These are phyloP conservation scores for Myiopsitta monachus DNA, from an alignment of 2,113 vertebrate species.

Conservation along the genomic window DNA sequence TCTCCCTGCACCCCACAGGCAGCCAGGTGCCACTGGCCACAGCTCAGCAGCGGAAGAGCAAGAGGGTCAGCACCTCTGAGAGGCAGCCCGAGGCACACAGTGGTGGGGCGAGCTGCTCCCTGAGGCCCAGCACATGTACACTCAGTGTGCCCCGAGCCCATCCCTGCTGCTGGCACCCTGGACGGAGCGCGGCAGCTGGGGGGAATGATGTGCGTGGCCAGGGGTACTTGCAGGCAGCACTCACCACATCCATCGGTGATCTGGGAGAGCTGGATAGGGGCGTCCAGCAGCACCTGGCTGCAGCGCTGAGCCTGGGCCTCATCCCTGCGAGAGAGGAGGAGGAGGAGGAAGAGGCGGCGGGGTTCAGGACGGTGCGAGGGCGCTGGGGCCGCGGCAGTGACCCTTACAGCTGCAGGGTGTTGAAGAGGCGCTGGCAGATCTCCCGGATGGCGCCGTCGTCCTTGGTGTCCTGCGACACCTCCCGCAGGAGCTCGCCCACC, in stretches of 20 bases:
- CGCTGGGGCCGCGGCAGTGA: background rate
- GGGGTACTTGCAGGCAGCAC: conserved; percentile 43
- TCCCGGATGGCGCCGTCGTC: conserved; percentile 89
- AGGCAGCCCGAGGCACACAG: accelerated
- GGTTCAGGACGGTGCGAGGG: background rate
- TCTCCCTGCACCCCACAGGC: accelerated
- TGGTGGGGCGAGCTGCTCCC: accelerated
- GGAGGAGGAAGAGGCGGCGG: background rate
- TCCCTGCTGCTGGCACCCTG: background rate
- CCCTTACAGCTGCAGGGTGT: conserved; percentile 89
- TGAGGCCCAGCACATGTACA: background rate
- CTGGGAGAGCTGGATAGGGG: conserved; percentile 94
- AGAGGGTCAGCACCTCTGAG: background rate
- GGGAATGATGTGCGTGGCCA: accelerated
- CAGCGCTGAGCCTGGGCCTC: conserved; percentile 70
- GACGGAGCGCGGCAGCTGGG: accelerated
- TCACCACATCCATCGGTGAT: conserved; percentile 85
- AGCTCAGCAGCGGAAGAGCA: background rate
- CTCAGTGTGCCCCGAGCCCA: background rate
- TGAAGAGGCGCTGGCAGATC: conserved; percentile 94
- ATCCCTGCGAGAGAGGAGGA: conserved; percentile 38
- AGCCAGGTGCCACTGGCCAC: background rate
- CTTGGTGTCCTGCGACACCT: conserved; percentile 87
- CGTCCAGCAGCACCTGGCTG: conserved; percentile 85
- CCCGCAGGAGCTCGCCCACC: conserved; percentile 89